phyloP scores from a whole-genome alignment of 2,797 vertebrate genomes.

The Bucorvus abyssinicus region DNA sequence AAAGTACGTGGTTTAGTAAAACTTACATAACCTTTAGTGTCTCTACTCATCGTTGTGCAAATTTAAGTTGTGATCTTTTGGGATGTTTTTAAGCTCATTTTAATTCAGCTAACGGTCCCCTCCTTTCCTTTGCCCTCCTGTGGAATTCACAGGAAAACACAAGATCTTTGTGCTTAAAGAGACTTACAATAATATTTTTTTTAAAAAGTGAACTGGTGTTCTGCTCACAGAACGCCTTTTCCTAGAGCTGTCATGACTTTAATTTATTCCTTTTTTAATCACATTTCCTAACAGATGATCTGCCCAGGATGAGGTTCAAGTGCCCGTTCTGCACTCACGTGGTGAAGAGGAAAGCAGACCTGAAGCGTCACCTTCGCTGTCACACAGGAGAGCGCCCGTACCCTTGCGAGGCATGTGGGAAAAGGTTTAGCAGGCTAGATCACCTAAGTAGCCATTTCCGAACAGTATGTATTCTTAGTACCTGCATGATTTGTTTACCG shows the following conservation, averaged over 20 bases:
- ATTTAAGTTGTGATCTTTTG: neutral
- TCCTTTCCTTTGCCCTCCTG: neutral
- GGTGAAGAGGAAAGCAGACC: constrained; percentile 95
- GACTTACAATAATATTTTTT: accelerated
- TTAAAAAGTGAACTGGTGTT: accelerated
- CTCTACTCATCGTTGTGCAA: neutral
- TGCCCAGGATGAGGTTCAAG: constrained; percentile 92
- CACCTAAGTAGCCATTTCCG: constrained; percentile 97
- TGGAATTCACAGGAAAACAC: neutral
- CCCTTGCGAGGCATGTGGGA: constrained; percentile 95
- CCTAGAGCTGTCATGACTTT: neutral
- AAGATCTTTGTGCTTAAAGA: neutral
- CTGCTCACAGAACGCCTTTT: neutral
- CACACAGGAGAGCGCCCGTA: constrained; percentile 96
- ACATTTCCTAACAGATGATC: constrained; percentile 78
- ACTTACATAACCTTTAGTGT: neutral
- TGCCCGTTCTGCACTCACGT: constrained; percentile 97
- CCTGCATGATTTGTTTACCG: neutral
- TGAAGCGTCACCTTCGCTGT: constrained; percentile 95
- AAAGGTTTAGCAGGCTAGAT: constrained; percentile 94
- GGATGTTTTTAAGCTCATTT: neutral
- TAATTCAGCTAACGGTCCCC: neutral
- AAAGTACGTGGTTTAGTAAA: neutral
- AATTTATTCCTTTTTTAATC: neutral
- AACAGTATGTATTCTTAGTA: constrained; percentile 79